Percentiles rank a stretch among this genome's conserved stretches.
Evolutionary conservation across 2,888 invertebrate species (phyloP).

Genomic region (Prenolepis imparis): DNA sequence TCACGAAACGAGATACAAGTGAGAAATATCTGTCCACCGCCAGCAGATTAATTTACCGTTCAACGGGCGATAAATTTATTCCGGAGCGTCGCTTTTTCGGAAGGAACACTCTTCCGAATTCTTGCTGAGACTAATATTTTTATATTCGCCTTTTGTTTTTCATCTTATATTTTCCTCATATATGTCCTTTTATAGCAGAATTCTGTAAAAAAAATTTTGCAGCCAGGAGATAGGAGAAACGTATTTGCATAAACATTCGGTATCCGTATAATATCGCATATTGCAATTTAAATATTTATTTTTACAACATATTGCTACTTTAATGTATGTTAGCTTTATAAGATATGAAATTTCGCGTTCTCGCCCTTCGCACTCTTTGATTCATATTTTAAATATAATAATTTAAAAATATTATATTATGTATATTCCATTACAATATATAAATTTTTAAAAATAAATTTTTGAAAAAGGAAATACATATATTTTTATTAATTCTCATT

Average conservation of each 20-base stretch:
- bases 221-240: conserved; percentile 8
- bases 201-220: conserved; percentile 19
- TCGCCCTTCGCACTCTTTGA: background rate
- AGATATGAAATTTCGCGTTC: conserved; percentile 35
- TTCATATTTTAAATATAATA: conserved; percentile 35
- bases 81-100: background rate
- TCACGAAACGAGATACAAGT: conserved; percentile 4
- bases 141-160: background rate
- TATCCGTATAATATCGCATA: conserved; percentile 19
- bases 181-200: background rate
- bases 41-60: conserved; percentile 35
- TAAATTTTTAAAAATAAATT: too few relatives aligned
- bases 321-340: background rate
- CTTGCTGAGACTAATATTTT: conserved; percentile 1
- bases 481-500: conserved; percentile 24
- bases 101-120: background rate
- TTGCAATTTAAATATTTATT: conserved; percentile 54
- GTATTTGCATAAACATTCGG: conserved; percentile 9
- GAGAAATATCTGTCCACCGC: conserved; percentile 23
- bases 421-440: conserved; percentile 10
- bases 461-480: background rate
- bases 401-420: conserved; percentile 1
- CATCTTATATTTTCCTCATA: too few relatives aligned
- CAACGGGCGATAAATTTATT: conserved; percentile 4
- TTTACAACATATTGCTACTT: conserved; percentile 21